Conservation (phyloP, 2,113 vertebrate species). For the Acrocephalus kingi region DNA sequence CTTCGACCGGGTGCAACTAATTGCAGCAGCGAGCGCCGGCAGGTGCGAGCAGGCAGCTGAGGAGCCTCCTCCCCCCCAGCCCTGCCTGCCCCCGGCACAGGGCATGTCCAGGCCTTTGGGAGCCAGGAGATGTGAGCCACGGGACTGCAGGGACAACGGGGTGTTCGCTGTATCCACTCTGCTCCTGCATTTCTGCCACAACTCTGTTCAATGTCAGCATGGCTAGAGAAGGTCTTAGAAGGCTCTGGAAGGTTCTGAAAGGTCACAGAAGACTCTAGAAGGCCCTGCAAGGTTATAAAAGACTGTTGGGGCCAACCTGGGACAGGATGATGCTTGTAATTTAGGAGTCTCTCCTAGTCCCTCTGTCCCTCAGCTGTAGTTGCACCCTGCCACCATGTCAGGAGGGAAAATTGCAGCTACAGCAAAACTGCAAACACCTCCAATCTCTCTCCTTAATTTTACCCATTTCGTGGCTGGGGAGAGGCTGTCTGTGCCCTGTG, state of each 20-base stretch:
- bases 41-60: conserved; percentile 61
- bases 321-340: fast-evolving
- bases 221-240: background rate
- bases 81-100: background rate
- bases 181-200: fast-evolving
- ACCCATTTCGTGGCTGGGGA: fast-evolving
- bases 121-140: fast-evolving
- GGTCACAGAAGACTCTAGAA: background rate
- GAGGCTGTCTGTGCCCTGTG: background rate
- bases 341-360: background rate
- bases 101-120: background rate
- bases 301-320: fast-evolving
- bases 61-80: background rate
- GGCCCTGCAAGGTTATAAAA: background rate
- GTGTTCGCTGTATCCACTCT: fast-evolving
- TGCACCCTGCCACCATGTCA: fast-evolving
- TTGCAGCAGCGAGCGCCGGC: conserved; percentile 7
- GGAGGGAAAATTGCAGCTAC: background rate
- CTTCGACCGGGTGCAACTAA: conserved; percentile 52
- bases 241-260: background rate
- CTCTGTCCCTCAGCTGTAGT: fast-evolving
- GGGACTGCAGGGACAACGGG: fast-evolving
- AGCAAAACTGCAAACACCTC: background rate
- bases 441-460: background rate
- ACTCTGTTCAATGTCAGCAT: background rate